These are phyloP conservation scores for Plectus sambesii DNA, from an alignment of 1,140 invertebrate genomes.

Conservation along the genomic window DNA sequence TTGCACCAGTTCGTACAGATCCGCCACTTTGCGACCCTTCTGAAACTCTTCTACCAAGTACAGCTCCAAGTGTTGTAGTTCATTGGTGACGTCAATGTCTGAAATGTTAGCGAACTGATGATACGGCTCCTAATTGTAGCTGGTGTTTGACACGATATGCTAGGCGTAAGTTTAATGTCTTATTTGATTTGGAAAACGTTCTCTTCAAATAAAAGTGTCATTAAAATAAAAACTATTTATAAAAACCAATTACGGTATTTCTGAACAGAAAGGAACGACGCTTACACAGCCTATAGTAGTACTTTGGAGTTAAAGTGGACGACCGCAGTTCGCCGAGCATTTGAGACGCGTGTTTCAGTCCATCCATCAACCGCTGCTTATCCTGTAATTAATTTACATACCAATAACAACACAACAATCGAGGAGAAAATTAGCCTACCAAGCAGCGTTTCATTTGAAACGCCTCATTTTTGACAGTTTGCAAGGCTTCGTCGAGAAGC, in stretches of 20 bases:
- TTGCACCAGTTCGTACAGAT: conserved; percentile 93
- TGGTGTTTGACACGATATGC: too few relatives aligned
- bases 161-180: too few relatives aligned
- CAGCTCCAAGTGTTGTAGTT: conserved; percentile 82
- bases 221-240: too few relatives aligned
- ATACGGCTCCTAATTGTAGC: too few relatives aligned
- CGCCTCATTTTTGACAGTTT: conserved; percentile 78
- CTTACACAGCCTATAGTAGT: conserved; percentile 92
- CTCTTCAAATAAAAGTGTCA: too few relatives aligned
- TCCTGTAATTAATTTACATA: too few relatives aligned
- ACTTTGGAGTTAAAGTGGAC: conserved; percentile 84
- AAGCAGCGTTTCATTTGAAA: conserved; percentile 98
- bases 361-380: conserved; percentile 87
- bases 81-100: conserved; percentile 98
- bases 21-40: conserved; percentile 78
- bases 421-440: too few relatives aligned
- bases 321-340: conserved; percentile 91
- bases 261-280: conserved; percentile 1
- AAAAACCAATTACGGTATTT: too few relatives aligned
- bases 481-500: conserved; percentile 82
- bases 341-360: conserved; percentile 87
- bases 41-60: conserved; percentile 93
- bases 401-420: too few relatives aligned
- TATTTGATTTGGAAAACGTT: too few relatives aligned
- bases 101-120: too few relatives aligned